Evolutionary conservation across 2,113 vertebrate genomes (phyloP).

Genomic region (Myrmecophaga tridactyla): DNA sequence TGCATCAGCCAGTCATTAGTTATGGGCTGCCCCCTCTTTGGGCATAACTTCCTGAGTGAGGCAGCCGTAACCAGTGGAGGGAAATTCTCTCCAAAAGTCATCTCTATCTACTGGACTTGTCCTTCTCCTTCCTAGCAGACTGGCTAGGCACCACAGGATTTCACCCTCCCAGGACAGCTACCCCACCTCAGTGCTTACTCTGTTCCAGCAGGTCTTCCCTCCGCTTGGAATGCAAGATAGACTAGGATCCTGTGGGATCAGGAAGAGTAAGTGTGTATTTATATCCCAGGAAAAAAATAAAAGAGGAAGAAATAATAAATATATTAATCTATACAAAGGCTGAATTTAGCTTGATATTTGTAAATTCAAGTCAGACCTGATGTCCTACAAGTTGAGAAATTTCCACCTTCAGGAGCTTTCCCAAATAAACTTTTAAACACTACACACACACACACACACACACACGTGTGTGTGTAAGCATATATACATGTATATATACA

Average conservation of each 20-base stretch:
- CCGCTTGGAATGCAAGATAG: background rate
- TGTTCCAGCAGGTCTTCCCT: background rate
- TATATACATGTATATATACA: too few species aligned
- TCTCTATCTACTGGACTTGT: accelerated
- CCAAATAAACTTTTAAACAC: background rate
- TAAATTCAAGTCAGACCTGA: background rate
- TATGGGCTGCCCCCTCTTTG: background rate
- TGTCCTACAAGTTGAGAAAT: background rate
- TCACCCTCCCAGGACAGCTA: too few species aligned
- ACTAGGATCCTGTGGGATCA: background rate
- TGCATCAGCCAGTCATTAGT: too few species aligned
- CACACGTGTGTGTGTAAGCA: too few species aligned
- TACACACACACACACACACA: too few species aligned
- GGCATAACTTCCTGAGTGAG: background rate
- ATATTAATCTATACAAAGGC: background rate
- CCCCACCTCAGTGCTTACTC: background rate
- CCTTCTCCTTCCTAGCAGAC: background rate
- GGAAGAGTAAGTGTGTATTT: background rate
- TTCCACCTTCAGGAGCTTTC: background rate
- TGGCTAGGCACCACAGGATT: background rate
- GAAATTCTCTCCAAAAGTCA: background rate
- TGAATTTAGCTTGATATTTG: background rate
- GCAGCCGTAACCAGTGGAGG: background rate
- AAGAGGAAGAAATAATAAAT: background rate
- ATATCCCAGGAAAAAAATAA: background rate